phyloP scores from a whole-genome alignment of 1,140 invertebrate species.

The Olivierus martensii region DNA sequence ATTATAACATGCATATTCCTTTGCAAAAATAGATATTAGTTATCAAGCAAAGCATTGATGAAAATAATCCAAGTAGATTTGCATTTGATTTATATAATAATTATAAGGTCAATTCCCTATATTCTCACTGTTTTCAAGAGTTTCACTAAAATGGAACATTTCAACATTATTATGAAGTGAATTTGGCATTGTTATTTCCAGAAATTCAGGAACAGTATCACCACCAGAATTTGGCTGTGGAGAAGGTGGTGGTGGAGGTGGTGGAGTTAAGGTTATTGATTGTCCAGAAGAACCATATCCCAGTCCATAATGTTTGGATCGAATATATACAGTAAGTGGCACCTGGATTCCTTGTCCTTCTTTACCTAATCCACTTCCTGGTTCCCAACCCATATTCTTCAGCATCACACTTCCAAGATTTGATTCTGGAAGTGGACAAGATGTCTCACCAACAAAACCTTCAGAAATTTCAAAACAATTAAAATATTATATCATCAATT shows the following conservation, averaged over 20 bases:
- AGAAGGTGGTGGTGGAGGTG: not conserved
- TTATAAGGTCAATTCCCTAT: no score
- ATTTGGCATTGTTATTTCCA: no score
- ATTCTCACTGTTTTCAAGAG: no score
- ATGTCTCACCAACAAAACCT: slow-evolving; percentile 18
- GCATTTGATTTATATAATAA: no score
- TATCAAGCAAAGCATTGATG: no score
- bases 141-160: no score
- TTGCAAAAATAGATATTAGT: no score
- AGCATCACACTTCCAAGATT: slow-evolving; percentile 29
- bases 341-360: slow-evolving; percentile 24
- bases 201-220: no score
- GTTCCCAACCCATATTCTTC: slow-evolving; percentile 29
- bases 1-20: no score
- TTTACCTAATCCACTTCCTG: slow-evolving; percentile 27
- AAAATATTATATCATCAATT: not conserved
- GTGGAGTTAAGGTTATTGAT: not conserved
- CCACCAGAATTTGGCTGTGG: not conserved
- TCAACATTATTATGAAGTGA: no score
- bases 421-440: slow-evolving; percentile 25
- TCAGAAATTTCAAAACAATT: not conserved
- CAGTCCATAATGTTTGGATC: slow-evolving; percentile 11
- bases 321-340: slow-evolving; percentile 21
- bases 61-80: no score
- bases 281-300: not conserved